phyloP scores from a whole-genome alignment of 2,113 vertebrate genomes.

The Camelus bactrianus region DNA sequence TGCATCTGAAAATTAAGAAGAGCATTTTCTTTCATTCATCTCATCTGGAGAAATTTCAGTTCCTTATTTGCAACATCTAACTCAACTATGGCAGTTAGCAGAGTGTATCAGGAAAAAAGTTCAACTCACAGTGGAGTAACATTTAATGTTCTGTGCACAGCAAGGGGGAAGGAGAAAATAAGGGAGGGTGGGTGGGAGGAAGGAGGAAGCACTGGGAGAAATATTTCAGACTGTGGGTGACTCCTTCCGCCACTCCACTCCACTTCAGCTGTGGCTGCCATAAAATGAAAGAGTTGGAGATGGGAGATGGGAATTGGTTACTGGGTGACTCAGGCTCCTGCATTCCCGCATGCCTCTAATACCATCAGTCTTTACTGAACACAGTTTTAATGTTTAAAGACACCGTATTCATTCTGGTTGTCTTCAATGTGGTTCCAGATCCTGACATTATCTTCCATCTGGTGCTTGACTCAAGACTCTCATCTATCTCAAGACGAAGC shows the following conservation, averaged over 20 bases:
- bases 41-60: conserved; percentile 19
- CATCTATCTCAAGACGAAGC: neutral
- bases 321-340: neutral
- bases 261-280: neutral
- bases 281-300: neutral
- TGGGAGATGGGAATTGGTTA: neutral
- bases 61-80: neutral
- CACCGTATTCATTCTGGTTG: neutral
- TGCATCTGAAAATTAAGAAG: neutral
- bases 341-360: neutral
- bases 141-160: neutral
- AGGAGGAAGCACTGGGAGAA: neutral
- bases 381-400: neutral
- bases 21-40: neutral
- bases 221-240: neutral
- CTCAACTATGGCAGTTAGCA: neutral
- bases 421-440: neutral
- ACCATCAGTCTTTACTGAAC: neutral
- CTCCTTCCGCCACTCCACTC: neutral
- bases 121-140: neutral
- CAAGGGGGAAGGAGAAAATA: too few relatives aligned
- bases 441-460: neutral
- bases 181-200: too few relatives aligned
- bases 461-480: neutral
- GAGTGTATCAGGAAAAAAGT: too few relatives aligned